Percentiles rank a stretch among this genome's conserved stretches.
These are phyloP conservation scores for Phataginus tetradactyla DNA, from an alignment of 2,797 vertebrate species.

Conservation along the genomic window DNA sequence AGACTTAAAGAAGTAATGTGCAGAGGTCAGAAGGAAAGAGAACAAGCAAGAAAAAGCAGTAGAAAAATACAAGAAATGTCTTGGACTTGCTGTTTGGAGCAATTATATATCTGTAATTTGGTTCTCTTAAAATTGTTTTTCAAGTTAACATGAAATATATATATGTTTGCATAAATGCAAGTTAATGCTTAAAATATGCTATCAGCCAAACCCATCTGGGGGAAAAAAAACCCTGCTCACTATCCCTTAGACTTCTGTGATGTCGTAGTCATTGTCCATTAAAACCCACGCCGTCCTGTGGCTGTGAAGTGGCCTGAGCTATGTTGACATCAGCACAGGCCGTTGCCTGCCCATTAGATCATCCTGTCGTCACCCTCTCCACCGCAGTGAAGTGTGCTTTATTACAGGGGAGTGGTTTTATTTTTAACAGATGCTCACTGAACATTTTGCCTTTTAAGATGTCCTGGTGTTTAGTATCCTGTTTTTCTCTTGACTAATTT, in stretches of 20 bases:
- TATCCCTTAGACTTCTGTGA: background rate
- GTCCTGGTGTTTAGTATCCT: background rate
- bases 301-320: background rate
- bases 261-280: background rate
- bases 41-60: background rate
- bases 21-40: background rate
- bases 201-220: background rate
- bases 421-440: background rate
- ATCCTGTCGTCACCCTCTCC: background rate
- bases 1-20: background rate
- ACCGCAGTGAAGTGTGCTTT: background rate
- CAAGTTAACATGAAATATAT: conserved; percentile 32
- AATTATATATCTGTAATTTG: conserved; percentile 57
- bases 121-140: conserved; percentile 44
- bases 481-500: background rate
- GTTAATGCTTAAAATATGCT: conserved; percentile 34
- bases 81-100: background rate
- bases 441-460: conserved; percentile 11
- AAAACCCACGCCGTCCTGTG: background rate
- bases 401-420: background rate
- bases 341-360: background rate
- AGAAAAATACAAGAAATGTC: background rate
- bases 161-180: conserved; percentile 63
- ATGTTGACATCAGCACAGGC: background rate
- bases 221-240: background rate